A percentile compares a stretch with the other conserved stretches of the same genome.
Evolutionary conservation across 2,888 invertebrate species (phyloP).

Genomic region (Nemapogon koenigi): DNA sequence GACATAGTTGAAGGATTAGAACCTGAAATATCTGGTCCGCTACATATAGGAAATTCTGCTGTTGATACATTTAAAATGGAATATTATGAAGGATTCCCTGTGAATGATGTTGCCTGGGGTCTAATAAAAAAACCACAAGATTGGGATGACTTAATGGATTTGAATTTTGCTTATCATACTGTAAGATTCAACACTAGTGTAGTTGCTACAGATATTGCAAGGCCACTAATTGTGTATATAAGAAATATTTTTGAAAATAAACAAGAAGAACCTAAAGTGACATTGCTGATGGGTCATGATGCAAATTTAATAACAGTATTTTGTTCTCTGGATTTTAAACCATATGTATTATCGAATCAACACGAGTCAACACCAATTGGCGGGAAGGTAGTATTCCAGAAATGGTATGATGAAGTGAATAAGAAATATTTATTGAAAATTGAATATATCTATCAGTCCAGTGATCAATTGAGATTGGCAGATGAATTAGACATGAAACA

Average conservation of each 20-base stretch:
- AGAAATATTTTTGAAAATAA: conserved; percentile 24
- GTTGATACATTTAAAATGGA: conserved; percentile 50
- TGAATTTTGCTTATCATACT: conserved; percentile 30
- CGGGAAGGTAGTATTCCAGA: conserved; percentile 43
- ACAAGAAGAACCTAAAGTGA: conserved; percentile 24
- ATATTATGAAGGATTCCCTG: conserved; percentile 40
- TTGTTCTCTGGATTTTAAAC: conserved; percentile 27
- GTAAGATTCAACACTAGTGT: conserved; percentile 31
- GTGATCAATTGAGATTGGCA: conserved; percentile 29
- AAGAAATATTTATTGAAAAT: conserved; percentile 32
- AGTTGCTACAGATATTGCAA: conserved; percentile 27
- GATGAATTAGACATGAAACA: conserved; percentile 22
- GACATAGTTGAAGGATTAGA: conserved; percentile 27
- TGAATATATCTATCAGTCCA: conserved; percentile 34
- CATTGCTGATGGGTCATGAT: conserved; percentile 41
- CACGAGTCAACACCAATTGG: conserved; percentile 40
- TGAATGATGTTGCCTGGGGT: conserved; percentile 44
- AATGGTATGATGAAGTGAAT: conserved; percentile 27
- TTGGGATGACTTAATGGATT: conserved; percentile 28
- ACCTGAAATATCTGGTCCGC: conserved; percentile 36
- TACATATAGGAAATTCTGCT: conserved; percentile 42
- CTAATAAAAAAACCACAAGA: conserved; percentile 19
- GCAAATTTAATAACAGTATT: conserved; percentile 34
- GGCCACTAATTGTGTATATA: conserved; percentile 31
- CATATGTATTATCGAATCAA: conserved; percentile 28